Evolutionary conservation across 2,797 vertebrate genomes (phyloP), one percentile per base, ranked within the genome.

Genomic region (Sebastes goodei): DNA sequence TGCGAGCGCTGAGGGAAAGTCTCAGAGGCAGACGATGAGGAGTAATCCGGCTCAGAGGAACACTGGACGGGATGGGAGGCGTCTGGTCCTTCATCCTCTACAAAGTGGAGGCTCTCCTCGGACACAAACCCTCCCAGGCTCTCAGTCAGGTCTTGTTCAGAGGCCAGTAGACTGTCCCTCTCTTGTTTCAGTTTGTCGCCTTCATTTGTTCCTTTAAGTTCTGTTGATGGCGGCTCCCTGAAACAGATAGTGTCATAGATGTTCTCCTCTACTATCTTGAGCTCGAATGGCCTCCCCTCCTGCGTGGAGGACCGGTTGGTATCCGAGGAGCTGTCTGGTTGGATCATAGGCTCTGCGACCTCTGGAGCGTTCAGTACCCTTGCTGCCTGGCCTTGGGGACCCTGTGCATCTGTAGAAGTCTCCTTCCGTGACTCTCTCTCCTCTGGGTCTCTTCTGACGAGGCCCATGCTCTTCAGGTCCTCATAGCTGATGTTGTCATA

Each of bases 401-500:
- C 62, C 74, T 63, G 82, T 59, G 68, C 52, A 55, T 81, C 79
- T 53, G 64, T 29, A 42, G 75, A 61, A 0, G 33, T 33, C 29
- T 93, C 86, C 76, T 91, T 93, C 55, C 29, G 38, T 4, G 56
- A 20, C 53, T 85, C 90, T 33, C 30, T 88, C 35, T 90, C 87
- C 70, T 95, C 96, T 0, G 74, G 84, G 25, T 97, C 96, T 59
- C 96, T 96, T 79, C 95, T 95, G 65, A 97, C 92, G 2, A 98
- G 94, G 23, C 97, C 97, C 97, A 99, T 98, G 63, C 94, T 95
- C 90, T 98, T 99, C 14, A 99, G 93, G 92, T 99, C 98, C 88
- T 99, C 97, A 0, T 96, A 99, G 92, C 97, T 99, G 84, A 99
- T 98, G 84, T 99, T 99, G 86, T 99, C 98, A 84, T 99, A 99